Base-by-base conservation (phyloP, 2,888 invertebrate species). In the Drosophila prostipennis region DNA sequence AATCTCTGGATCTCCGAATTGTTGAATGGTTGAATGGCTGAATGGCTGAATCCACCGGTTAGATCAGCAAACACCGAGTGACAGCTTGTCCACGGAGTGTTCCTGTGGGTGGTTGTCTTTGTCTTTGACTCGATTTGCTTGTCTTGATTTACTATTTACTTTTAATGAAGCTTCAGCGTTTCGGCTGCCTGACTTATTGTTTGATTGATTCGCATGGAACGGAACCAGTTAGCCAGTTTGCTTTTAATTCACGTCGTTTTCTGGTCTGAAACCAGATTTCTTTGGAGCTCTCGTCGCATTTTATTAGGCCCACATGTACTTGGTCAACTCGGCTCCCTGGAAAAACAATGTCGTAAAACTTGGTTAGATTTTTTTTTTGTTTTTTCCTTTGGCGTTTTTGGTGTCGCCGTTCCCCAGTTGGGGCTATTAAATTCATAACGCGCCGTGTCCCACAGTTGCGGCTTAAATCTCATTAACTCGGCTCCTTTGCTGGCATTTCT, bases 81-180 rank as follows among this genome's bases (percentile, higher is more conserved):
- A 78, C 72, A 61, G 65, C 51, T 48, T 61, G 71, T 63, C 71
- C 72, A 59, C 68, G 53, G 72, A 72, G 78, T 65, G 57, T 74
- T 57, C 52, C 64, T 63, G 76, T 77, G 81, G 80, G 76, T 72
- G 80, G 72, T 34, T 34, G 34, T 34, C 29, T 29, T 26, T 26
- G 26, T 26, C 34, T 11, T 45, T 55, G 54, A 57, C 70, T 71
- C 55, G 63, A 72, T 59, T 57, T 55, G 46, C 36, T 65, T 71
- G 58, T 57, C 70, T 71, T 57, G 63, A 72, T 69, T 57, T 55
- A 34, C 39, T 37, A 69, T 83, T 80, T 77, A 67, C 53, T 75
- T 83, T 80, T 83, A 80, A 80, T 80, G 84, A 80, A 78, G 79
- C 75, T 29, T 42, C 29, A 29, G 29, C n/a, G 59, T 48, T 61